Evolutionary conservation across 2,888 invertebrate species (phyloP).

Genomic region (Mesorhabditis spiculigera): DNA sequence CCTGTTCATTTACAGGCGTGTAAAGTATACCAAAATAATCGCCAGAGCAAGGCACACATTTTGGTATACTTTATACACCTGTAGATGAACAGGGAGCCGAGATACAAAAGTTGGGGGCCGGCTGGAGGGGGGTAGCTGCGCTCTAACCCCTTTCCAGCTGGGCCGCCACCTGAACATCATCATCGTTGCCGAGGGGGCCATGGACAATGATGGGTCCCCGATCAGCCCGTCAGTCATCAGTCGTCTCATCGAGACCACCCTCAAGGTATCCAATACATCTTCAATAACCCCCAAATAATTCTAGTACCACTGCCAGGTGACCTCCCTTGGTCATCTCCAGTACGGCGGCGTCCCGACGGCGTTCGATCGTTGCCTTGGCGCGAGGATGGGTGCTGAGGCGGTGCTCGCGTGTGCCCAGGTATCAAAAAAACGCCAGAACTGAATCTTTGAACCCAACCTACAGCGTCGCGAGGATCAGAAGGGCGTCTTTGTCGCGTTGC

Average conservation of each 20-base stretch:
- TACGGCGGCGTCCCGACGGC: conserved; percentile 95
- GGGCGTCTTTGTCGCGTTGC: too few relatives aligned
- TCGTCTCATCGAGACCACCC: conserved; percentile 23
- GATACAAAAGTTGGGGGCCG: too few relatives aligned
- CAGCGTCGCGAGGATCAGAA: too few relatives aligned
- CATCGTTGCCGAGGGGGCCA: conserved; percentile 92
- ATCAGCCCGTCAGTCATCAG: conserved; percentile 76
- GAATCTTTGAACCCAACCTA: too few relatives aligned
- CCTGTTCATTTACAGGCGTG: too few relatives aligned
- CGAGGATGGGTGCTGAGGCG: conserved; percentile 97
- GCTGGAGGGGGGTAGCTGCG: too few relatives aligned
- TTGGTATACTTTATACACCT: too few relatives aligned
- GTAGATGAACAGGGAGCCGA: too few relatives aligned
- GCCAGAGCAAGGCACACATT: too few relatives aligned
- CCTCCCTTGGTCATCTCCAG: conserved; percentile 95
- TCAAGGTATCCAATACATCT: conserved; percentile 9
- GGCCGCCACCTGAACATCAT: conserved; percentile 95
- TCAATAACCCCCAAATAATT: conserved; percentile 59
- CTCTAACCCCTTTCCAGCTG: conserved; percentile 7
- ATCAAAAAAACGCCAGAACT: too few relatives aligned
- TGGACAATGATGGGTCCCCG: conserved; percentile 83
- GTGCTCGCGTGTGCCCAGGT: conserved; percentile 63
- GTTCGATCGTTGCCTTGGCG: conserved; percentile 90
- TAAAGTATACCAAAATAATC: too few relatives aligned
- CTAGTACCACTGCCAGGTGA: conserved; percentile 90